Conservation (phyloP, 2,113 vertebrate genomes). For the Phyllopteryx taeniolatus region DNA sequence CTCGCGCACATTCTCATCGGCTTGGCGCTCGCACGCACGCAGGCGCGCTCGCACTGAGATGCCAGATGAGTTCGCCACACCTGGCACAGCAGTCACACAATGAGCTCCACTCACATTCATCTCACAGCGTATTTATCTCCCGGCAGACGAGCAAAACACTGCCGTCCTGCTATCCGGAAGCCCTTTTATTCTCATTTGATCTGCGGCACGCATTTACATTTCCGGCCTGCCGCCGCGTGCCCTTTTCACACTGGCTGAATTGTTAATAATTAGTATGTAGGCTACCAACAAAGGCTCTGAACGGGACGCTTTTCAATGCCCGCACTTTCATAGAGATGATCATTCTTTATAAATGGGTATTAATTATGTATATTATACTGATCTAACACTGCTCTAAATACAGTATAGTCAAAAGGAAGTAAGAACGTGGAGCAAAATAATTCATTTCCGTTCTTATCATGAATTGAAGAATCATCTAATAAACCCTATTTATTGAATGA, state of each 20-base stretch:
- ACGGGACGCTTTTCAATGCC: conserved; percentile 36
- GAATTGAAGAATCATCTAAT: no score
- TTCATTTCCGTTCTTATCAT: no score
- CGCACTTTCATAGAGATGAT: conserved; percentile 41
- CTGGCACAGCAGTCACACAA: conserved; percentile 60
- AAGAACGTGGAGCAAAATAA: no score
- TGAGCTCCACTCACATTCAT: conserved; percentile 56
- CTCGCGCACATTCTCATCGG: conserved; percentile 37
- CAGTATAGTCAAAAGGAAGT: no score
- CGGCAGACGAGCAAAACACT: conserved; percentile 30
- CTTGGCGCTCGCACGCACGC: conserved; percentile 34
- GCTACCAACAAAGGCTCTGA: conserved; percentile 48
- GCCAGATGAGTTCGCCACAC: conserved; percentile 40
- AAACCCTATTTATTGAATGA: background rate
- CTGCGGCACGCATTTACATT: conserved; percentile 47
- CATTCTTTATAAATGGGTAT: background rate
- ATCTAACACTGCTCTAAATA: no score
- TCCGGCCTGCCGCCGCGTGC: conserved; percentile 19
- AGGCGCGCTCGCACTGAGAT: conserved; percentile 24
- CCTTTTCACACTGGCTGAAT: conserved; percentile 31
- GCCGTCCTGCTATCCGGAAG: conserved; percentile 19
- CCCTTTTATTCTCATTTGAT: conserved; percentile 41
- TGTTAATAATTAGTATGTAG: conserved; percentile 46
- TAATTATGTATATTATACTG: background rate
- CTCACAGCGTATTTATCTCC: conserved; percentile 60